These are phyloP conservation scores for Drosophila atripex DNA, from an alignment of 2,888 invertebrate genomes.

Conservation along the genomic window DNA sequence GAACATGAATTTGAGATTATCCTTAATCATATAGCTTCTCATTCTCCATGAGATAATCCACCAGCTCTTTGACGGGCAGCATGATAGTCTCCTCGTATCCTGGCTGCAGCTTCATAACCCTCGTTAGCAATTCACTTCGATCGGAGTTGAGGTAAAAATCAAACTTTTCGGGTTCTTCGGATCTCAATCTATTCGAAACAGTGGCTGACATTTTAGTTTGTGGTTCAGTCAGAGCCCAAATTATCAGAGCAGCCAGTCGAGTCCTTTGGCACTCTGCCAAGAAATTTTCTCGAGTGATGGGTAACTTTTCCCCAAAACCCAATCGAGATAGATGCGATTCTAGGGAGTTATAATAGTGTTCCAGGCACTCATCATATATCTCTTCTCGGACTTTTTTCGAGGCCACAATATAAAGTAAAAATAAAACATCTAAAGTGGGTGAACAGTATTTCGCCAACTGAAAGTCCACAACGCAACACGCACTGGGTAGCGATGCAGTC, in stretches of 20 bases:
- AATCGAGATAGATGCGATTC: constrained; percentile 47
- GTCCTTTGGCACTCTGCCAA: constrained; percentile 77
- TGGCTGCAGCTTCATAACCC: constrained; percentile 80
- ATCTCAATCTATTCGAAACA: constrained; percentile 77
- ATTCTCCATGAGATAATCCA: constrained; percentile 69
- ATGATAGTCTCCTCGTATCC: constrained; percentile 77
- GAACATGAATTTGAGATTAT: neutral
- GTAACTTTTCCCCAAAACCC: constrained; percentile 14
- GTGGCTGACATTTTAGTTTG: constrained; percentile 81
- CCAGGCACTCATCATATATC: constrained; percentile 81
- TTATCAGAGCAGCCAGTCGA: constrained; percentile 78
- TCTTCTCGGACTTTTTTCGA: constrained; percentile 79
- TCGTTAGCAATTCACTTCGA: constrained; percentile 81
- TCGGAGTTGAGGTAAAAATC: constrained; percentile 82
- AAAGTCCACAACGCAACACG: constrained; percentile 85
- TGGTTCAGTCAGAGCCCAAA: constrained; percentile 82
- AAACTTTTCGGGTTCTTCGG: constrained; percentile 80
- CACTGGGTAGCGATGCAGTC: constrained; percentile 75
- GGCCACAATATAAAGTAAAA: constrained; percentile 84
- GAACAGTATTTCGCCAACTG: constrained; percentile 86
- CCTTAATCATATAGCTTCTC: constrained; percentile 6
- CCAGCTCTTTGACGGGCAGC: constrained; percentile 75
- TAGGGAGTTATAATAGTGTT: constrained; percentile 83
- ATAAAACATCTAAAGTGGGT: constrained; percentile 85
- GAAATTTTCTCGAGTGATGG: constrained; percentile 81